A percentile compares a stretch with the other conserved stretches of the same genome.
These are phyloP conservation scores for Lithophane leautieri DNA, from an alignment of 2,888 invertebrate species.

Conservation along the genomic window DNA sequence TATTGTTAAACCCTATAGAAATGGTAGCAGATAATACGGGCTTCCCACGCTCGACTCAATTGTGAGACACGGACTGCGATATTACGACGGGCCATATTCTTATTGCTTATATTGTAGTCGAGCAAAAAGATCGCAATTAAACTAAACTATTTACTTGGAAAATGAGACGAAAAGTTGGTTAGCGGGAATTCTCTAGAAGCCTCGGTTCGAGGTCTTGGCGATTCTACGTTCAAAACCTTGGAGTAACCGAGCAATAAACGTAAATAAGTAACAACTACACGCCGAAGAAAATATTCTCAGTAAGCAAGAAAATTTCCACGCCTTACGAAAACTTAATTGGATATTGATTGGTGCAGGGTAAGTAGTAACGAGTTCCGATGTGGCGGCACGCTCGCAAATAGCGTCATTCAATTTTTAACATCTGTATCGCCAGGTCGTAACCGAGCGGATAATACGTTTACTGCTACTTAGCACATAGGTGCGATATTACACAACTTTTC, in stretches of 20 bases:
- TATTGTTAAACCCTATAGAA: slow-evolving; percentile 70
- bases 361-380: slow-evolving; percentile 53
- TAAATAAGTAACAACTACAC: slow-evolving; percentile 35
- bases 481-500: slow-evolving; percentile 84
- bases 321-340: slow-evolving; percentile 54
- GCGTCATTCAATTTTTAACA: slow-evolving; percentile 68
- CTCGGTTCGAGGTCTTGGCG: background rate
- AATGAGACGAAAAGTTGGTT: slow-evolving; percentile 20
- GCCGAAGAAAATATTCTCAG: slow-evolving; percentile 38
- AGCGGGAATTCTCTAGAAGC: slow-evolving; percentile 6
- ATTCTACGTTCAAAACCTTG: slow-evolving; percentile 15
- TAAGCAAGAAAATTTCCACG: slow-evolving; percentile 48
- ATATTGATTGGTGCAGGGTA: slow-evolving; percentile 56
- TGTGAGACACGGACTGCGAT: slow-evolving; percentile 67
- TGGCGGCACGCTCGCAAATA: slow-evolving; percentile 55
- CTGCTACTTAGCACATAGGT: slow-evolving; percentile 82
- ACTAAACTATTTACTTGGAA: slow-evolving; percentile 30
- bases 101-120: slow-evolving; percentile 44
- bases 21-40: slow-evolving; percentile 72
- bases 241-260: slow-evolving; percentile 29
- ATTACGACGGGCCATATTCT: slow-evolving; percentile 52
- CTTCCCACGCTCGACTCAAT: slow-evolving; percentile 79
- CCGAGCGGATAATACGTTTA: slow-evolving; percentile 70
- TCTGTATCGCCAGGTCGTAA: slow-evolving; percentile 68
- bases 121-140: slow-evolving; percentile 31